Base-by-base conservation (phyloP, 2,888 invertebrate genomes). In the Sminthurinus aureus region DNA sequence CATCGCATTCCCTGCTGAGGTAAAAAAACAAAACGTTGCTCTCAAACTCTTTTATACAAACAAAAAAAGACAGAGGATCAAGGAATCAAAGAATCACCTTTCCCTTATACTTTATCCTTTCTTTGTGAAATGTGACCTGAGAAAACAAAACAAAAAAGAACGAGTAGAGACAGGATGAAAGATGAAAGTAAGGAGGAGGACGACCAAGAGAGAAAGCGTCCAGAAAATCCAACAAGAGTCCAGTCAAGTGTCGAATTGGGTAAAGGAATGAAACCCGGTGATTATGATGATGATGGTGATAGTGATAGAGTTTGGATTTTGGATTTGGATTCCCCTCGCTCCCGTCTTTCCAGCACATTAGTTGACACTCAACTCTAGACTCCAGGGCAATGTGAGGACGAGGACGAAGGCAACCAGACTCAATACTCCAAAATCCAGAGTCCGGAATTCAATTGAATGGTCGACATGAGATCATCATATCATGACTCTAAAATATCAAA, bases 1-100 rank as follows among this genome's bases (percentile, higher is more conserved):
- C 86, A 95, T 97, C 89, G 94, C 96, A 73, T 99, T 99, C 91
- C 98, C 99, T 50, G 98, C 97, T 83, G 99, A 99, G 94, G 98
- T 99, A 90, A 38, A 38, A 38, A 38, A 38, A 38, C 3, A 38
- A 38, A 93, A 93, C 9, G 18, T 51, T 12, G 12, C 0, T 26
- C 22, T 71, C 24, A 71, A 71, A 71, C 15, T 58, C 58, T 58
- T 58, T 38, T 38, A 4, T 18, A 58, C 20, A 12, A 20, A 20
- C n/a, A 22, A 69, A 69, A 22, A 20, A 69, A n/a, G 1, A 0
- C n/a, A 22, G 69, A 20, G 69, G 69, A 20, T n/a, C 38, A 38
- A 38, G 38, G 38, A 38, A 38, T n/a, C 38, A 38, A 38, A 6
- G 38, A 38, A 38, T 38, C 38, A 38, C 38, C 38, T 38, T 38